A percentile compares a stretch with the other conserved stretches of the same genome.
Evolutionary conservation across 2,888 invertebrate species (phyloP).

Genomic region (Acleris literana): DNA sequence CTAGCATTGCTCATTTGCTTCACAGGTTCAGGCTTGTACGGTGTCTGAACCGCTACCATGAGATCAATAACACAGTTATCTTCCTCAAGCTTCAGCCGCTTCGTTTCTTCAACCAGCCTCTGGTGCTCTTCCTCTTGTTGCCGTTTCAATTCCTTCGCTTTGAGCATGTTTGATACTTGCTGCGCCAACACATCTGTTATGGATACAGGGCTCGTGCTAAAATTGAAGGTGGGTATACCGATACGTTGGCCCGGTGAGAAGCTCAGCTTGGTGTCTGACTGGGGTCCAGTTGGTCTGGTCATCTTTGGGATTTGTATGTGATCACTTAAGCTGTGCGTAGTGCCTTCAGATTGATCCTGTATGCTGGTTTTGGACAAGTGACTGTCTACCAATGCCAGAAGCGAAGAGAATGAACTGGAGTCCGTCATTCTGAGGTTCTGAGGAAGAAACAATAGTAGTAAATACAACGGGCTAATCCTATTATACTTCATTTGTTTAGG

Average conservation of each 20-base stretch:
- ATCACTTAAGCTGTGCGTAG: slow-evolving; percentile 44
- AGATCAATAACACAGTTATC: slow-evolving; percentile 64
- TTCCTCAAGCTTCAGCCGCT: slow-evolving; percentile 49
- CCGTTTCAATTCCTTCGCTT: slow-evolving; percentile 61
- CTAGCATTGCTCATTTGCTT: slow-evolving; percentile 53
- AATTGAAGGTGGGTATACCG: slow-evolving; percentile 56
- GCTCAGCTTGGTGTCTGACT: slow-evolving; percentile 54
- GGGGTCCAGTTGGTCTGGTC: slow-evolving; percentile 41
- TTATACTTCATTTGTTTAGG: too few species aligned
- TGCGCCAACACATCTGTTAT: slow-evolving; percentile 59
- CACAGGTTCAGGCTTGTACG: slow-evolving; percentile 40
- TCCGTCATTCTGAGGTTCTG: slow-evolving; percentile 54
- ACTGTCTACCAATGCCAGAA: slow-evolving; percentile 68
- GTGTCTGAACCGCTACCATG: slow-evolving; percentile 58
- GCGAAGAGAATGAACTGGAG: slow-evolving; percentile 64
- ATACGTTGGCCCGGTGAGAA: slow-evolving; percentile 51
- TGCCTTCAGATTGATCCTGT: slow-evolving; percentile 46
- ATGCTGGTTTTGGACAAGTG: slow-evolving; percentile 69
- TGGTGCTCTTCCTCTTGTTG: slow-evolving; percentile 56
- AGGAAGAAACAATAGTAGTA: background rate
- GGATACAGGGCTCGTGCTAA: slow-evolving; percentile 48
- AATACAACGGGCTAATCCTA: too few species aligned
- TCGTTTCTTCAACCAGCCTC: slow-evolving; percentile 53
- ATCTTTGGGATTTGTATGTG: slow-evolving; percentile 45
- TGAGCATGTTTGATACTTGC: slow-evolving; percentile 72